These are phyloP conservation scores for Channallabes apus DNA, from an alignment of 2,797 vertebrate species.

Conservation along the genomic window DNA sequence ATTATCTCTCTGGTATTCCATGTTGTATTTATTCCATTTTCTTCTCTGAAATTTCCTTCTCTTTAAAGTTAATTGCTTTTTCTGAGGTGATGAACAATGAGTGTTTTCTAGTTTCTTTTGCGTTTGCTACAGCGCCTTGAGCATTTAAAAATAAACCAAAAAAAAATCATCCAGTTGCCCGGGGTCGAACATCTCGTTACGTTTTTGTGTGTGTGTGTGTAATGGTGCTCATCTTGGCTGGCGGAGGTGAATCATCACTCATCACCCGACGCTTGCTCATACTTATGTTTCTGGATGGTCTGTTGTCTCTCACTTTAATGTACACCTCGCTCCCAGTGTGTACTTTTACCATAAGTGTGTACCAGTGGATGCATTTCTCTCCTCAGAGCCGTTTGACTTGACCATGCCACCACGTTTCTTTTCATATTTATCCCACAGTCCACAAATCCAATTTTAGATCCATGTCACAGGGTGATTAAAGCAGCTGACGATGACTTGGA, in stretches of 20 bases:
- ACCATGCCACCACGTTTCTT: neutral
- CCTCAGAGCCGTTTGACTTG: neutral
- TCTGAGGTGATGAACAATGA: slow-evolving; percentile 14
- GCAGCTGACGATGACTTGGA: slow-evolving; percentile 28
- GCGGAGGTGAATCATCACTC: neutral
- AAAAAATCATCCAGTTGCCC: slow-evolving; percentile 51
- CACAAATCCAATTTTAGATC: slow-evolving; percentile 21
- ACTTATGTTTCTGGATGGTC: slow-evolving; percentile 14
- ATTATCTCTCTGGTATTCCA: neutral
- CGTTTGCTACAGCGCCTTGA: slow-evolving; percentile 32
- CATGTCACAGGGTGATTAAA: neutral
- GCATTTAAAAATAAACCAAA: neutral
- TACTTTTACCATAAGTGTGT: neutral
- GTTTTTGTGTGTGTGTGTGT: neutral
- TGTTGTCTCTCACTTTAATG: slow-evolving; percentile 7
- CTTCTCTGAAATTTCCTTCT: neutral
- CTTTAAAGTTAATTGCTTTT: slow-evolving; percentile 42
- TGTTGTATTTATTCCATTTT: neutral
- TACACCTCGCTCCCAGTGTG: neutral
- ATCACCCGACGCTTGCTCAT: neutral
- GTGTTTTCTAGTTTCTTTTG: slow-evolving; percentile 18
- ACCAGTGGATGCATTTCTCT: no score
- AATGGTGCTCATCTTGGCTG: neutral
- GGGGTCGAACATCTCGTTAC: slow-evolving; percentile 12
- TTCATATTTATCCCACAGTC: neutral